These are phyloP conservation scores for Oncorhynchus tshawytscha DNA, from an alignment of 2,113 vertebrate genomes.

Conservation along the genomic window DNA sequence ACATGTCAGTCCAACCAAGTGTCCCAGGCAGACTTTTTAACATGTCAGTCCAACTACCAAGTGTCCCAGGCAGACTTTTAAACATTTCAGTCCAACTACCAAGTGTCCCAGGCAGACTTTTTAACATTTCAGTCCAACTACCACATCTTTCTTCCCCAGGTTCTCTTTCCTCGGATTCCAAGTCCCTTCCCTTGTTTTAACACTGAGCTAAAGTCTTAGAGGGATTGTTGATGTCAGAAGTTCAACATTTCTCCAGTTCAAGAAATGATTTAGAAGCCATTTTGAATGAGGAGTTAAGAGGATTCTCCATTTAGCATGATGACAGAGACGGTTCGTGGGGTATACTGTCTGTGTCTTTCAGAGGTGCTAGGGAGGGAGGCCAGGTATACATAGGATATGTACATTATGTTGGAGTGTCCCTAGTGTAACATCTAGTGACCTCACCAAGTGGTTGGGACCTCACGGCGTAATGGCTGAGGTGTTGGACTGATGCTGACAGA, in stretches of 20 bases:
- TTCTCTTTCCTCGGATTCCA: neutral
- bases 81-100: too few species aligned
- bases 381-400: slow-evolving; percentile 39
- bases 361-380: neutral
- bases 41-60: too few species aligned
- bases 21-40: too few species aligned
- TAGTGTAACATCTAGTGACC: neutral
- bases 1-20: too few species aligned
- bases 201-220: neutral
- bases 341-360: neutral
- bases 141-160: neutral
- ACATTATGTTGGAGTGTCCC: slow-evolving; percentile 31
- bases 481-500: neutral
- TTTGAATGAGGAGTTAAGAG: neutral
- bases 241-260: neutral
- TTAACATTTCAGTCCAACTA: too few species aligned
- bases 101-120: too few species aligned
- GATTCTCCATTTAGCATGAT: neutral
- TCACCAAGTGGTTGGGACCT: neutral
- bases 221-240: neutral
- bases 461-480: neutral
- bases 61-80: too few species aligned
- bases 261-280: neutral
- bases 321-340: neutral
- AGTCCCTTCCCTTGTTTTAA: neutral